Evolutionary conservation across 2,797 vertebrate genomes (phyloP).

Genomic region (Arremon brunneinucha): DNA sequence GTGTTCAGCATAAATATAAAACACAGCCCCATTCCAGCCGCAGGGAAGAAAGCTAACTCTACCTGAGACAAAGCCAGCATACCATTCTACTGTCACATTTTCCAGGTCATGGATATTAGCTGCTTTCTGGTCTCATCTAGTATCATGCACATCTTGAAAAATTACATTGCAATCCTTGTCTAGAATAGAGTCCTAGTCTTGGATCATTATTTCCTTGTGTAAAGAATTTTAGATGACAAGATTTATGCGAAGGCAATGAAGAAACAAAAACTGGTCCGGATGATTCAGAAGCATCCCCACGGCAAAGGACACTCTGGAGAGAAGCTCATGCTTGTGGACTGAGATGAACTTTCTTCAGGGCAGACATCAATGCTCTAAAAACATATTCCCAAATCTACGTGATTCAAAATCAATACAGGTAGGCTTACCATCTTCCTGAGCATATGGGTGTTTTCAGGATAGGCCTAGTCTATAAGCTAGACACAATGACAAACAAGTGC

Average conservation of each 20-base stretch:
- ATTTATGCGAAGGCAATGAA: background rate
- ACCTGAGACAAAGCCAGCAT: background rate
- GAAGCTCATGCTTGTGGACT: background rate
- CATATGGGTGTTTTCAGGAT: background rate
- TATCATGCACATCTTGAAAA: background rate
- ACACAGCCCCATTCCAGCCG: background rate
- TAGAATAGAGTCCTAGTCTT: background rate
- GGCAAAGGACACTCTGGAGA: background rate
- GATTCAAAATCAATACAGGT: background rate
- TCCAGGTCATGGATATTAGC: background rate
- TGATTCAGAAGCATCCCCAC: background rate
- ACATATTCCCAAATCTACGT: background rate
- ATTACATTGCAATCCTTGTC: background rate
- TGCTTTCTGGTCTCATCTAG: background rate
- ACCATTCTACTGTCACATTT: background rate
- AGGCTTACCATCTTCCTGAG: background rate
- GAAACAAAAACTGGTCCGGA: background rate
- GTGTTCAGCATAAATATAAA: background rate
- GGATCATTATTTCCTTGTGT: background rate
- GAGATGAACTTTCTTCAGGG: background rate
- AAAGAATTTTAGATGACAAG: background rate
- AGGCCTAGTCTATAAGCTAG: background rate
- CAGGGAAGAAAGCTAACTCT: background rate
- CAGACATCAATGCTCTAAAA: background rate
- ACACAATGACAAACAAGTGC: background rate